Percentiles rank a stretch among this genome's conserved stretches.
These are phyloP conservation scores for Drosophila mimica DNA, from an alignment of 2,888 invertebrate genomes.

Conservation along the genomic window DNA sequence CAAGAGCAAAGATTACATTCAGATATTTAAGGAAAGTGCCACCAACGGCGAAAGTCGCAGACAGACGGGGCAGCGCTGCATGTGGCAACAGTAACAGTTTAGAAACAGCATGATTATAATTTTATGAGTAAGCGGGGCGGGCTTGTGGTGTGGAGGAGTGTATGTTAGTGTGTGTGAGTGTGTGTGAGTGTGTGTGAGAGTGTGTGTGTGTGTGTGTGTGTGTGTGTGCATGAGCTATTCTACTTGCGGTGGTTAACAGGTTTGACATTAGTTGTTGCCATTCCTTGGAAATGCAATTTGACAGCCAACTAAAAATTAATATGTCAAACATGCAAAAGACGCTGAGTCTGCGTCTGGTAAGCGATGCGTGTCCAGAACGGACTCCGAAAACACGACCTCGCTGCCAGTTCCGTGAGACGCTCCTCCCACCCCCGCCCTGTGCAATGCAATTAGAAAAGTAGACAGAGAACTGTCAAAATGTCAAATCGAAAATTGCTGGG, in stretches of 20 bases:
- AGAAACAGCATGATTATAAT: constrained; percentile 17
- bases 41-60: constrained; percentile 62
- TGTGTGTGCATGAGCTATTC: neutral
- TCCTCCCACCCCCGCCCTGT: neutral
- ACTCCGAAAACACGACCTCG: constrained; percentile 21
- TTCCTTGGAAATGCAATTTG: constrained; percentile 42
- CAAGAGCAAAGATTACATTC: constrained; percentile 7
- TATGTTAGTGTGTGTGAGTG: neutral
- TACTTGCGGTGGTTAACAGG: neutral
- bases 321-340: constrained; percentile 75
- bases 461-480: constrained; percentile 71
- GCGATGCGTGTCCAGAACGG: constrained; percentile 66
- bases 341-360: constrained; percentile 13
- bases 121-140: neutral
- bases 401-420: neutral
- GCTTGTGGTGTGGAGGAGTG: neutral
- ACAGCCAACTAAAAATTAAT: constrained; percentile 69
- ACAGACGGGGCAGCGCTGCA: constrained; percentile 39
- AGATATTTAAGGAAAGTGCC: constrained; percentile 55
- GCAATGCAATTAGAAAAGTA: constrained; percentile 72
- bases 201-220: neutral
- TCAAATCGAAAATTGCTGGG: constrained; percentile 78
- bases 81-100: constrained; percentile 53
- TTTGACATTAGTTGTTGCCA: constrained; percentile 67
- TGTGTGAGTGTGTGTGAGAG: neutral